Base-by-base conservation (phyloP, 2,888 invertebrate species). In the Ypsolopha scabrella region DNA sequence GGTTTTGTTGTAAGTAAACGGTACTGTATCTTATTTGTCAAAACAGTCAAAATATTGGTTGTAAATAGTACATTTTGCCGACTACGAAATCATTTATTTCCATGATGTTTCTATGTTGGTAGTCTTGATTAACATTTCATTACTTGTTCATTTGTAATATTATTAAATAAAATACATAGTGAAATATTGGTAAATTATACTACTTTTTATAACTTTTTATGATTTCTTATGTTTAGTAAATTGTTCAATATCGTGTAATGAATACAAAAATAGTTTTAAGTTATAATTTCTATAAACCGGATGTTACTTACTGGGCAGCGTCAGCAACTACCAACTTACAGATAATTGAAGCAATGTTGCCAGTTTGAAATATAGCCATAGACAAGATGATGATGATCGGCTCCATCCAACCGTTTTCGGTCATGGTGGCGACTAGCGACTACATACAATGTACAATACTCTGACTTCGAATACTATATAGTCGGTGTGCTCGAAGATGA, bases 21-120 rank as follows among this genome's bases (percentile, higher is more conserved):
- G 66, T 64, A 67, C 63, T 57, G 58, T 67, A 61, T 56, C 60
- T 52, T 67, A 75, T 71, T 80, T 80, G 76, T 81, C 79, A 83
- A 80, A 82, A 77, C 75, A 78, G 67, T 74, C 80, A 80, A 83
- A 83, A 80, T 82, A 81, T 66, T 74, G 71, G 67, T 78, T 75
- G 83, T 83, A 86, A 85, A 83, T 70, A 72, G 63, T 81, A 81
- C 54, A 36, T 47, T 10, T 80, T 77, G 83, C 83, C 83, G 83
- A 85, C 80, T 81, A 76, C 82, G 81, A 38, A 82, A 79, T 77
- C 83, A 75, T 80, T 78, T 72, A 76, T 72, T 75, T 72, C 71
- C 65, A 65, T 61, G 58, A 58, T 54, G 62, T 55, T 54, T 60
- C 55, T 58, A 55, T 70, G 63, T 51, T 86, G 85, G 82, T 63